phyloP scores from a whole-genome alignment of 1,140 invertebrate genomes.

The Drosophila lacteicornis region DNA sequence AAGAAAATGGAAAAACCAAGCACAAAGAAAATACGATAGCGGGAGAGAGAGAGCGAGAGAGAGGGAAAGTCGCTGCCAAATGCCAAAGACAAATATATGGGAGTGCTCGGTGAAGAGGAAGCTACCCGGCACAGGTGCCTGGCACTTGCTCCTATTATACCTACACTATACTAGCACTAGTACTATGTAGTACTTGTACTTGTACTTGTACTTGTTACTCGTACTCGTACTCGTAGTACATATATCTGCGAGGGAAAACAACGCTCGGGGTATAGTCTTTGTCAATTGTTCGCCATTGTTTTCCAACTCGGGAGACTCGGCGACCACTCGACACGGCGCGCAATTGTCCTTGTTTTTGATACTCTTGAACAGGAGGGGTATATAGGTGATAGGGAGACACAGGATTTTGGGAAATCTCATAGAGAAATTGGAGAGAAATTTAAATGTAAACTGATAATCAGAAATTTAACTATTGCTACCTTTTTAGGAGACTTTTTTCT shows the following conservation, averaged over 20 bases:
- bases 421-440: no score
- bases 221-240: not conserved
- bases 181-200: not conserved
- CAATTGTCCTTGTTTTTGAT: slow-evolving; percentile 73
- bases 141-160: slow-evolving; percentile 60
- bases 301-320: slow-evolving; percentile 61
- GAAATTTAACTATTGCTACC: no score
- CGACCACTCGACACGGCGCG: slow-evolving; percentile 61
- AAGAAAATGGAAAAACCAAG: not conserved
- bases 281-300: slow-evolving; percentile 74
- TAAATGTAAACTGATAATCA: no score
- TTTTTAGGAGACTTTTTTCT: no score
- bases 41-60: not conserved
- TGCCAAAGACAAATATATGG: slow-evolving; percentile 67
- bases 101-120: slow-evolving; percentile 1
- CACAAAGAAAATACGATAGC: slow-evolving; percentile 8
- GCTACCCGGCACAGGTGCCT: slow-evolving; percentile 51
- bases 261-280: slow-evolving; percentile 14
- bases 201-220: not conserved
- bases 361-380: slow-evolving; percentile 5
- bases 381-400: not conserved
- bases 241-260: not conserved
- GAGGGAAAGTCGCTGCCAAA: slow-evolving; percentile 54
- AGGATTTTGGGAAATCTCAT: no score
- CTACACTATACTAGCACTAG: slow-evolving; percentile 2